Evolutionary conservation across 2,888 invertebrate genomes (phyloP).

Genomic region (Nomada hirtipes): DNA sequence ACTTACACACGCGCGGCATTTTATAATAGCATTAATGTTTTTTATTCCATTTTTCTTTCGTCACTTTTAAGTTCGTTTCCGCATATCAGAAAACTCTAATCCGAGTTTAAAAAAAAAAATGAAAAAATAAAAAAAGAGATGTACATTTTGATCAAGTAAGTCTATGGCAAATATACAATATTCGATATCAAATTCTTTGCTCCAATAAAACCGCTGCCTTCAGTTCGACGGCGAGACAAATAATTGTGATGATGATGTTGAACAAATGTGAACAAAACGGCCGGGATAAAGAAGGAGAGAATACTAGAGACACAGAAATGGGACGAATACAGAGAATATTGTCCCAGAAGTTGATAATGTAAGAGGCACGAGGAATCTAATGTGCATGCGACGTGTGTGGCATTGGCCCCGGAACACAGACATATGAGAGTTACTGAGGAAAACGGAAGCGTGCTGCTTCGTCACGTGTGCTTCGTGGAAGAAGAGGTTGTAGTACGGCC

Average conservation of each 20-base stretch:
- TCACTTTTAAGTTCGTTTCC: conserved; percentile 72
- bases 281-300: conserved; percentile 30
- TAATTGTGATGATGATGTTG: conserved; percentile 30
- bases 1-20: conserved; percentile 68
- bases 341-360: conserved; percentile 49
- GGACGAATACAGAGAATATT: conserved; percentile 9
- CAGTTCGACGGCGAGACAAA: conserved; percentile 35
- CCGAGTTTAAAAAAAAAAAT: conserved; percentile 60
- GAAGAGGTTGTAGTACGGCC: conserved; percentile 45
- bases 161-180: conserved; percentile 75
- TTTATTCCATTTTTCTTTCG: conserved; percentile 72
- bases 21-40: conserved; percentile 58
- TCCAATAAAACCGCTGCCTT: conserved; percentile 18
- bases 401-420: conserved; percentile 22
- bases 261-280: conserved; percentile 16
- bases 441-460: conserved; percentile 38
- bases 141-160: conserved; percentile 84
- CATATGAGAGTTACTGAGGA: conserved; percentile 41
- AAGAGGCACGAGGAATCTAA: conserved; percentile 39
- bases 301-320: conserved; percentile 10
- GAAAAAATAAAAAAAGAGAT: conserved; percentile 69
- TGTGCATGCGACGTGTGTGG: conserved; percentile 2
- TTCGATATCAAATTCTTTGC: conserved; percentile 52
- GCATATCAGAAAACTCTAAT: conserved; percentile 63
- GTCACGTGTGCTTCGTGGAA: conserved; percentile 20